These are phyloP conservation scores for Rhinogobius similis DNA, from an alignment of 2,113 vertebrate genomes.

Conservation along the genomic window DNA sequence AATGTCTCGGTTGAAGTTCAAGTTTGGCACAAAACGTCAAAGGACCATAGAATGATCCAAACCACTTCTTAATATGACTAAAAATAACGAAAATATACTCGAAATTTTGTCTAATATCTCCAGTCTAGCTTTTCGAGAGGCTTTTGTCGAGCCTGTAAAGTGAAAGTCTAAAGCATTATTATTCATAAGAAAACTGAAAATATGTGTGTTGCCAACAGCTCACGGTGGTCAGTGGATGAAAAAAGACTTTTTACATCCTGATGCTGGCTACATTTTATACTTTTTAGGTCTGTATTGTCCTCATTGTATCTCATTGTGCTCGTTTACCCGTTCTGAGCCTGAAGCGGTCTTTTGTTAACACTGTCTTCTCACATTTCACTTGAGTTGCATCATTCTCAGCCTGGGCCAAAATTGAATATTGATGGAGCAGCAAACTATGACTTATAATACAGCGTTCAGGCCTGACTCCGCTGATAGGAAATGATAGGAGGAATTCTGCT, in stretches of 20 bases:
- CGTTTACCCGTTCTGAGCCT: constrained; percentile 16
- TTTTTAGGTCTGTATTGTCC: background rate
- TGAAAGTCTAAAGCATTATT: background rate
- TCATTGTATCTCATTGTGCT: constrained; percentile 20
- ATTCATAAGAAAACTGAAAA: background rate
- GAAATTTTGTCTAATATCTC: too few species aligned
- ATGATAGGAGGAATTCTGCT: constrained; percentile 42
- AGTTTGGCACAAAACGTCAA: too few species aligned
- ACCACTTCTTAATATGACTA: too few species aligned
- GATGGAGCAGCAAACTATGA: constrained; percentile 34
- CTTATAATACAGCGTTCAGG: constrained; percentile 26
- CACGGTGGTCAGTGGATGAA: background rate
- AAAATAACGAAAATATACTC: too few species aligned
- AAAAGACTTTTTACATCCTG: background rate
- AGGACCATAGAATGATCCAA: too few species aligned
- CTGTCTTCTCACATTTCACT: constrained; percentile 36
- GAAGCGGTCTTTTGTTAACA: constrained; percentile 22
- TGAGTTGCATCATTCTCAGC: constrained; percentile 39
- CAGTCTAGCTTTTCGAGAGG: too few species aligned
- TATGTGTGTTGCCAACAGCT: background rate
- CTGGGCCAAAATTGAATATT: constrained; percentile 46
- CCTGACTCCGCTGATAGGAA: constrained; percentile 37
- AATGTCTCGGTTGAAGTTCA: too few species aligned
- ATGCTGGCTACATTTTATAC: background rate
- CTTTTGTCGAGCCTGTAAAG: too few species aligned